Percentiles rank a stretch among this genome's conserved stretches.
These are phyloP conservation scores for Ammodytes dubius DNA, from an alignment of 2,113 vertebrate genomes.

Conservation along the genomic window DNA sequence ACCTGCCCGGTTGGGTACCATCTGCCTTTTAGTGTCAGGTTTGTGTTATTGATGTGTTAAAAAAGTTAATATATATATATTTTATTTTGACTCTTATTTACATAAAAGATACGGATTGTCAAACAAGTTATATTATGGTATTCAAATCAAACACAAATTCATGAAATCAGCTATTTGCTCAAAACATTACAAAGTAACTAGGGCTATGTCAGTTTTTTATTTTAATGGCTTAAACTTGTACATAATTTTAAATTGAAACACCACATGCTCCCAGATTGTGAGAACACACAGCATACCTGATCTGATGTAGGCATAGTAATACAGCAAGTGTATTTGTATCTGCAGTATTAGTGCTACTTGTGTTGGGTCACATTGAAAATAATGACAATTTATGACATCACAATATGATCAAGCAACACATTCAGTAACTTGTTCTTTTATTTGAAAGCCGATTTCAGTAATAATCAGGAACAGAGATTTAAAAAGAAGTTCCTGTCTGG, in stretches of 20 bases:
- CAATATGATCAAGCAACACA: conserved; percentile 14
- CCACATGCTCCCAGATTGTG: neutral
- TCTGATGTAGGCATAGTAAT: neutral
- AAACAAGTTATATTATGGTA: neutral
- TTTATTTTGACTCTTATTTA: too few relatives aligned
- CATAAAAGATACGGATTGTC: too few relatives aligned
- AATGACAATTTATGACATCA: neutral
- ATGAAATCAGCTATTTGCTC: neutral
- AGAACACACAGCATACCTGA: neutral
- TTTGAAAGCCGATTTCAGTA: conserved; percentile 43
- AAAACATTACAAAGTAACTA: neutral
- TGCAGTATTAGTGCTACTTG: neutral
- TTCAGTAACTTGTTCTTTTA: conserved; percentile 41
- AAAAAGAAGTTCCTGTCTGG: neutral
- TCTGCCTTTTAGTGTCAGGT: too few relatives aligned
- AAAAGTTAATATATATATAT: too few relatives aligned
- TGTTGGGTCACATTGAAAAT: neutral
- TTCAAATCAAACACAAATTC: neutral
- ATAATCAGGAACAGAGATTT: conserved; percentile 5
- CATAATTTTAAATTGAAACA: neutral
- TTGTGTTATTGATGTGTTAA: too few relatives aligned
- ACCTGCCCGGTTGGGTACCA: too few relatives aligned
- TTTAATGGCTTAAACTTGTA: neutral
- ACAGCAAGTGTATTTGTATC: neutral
- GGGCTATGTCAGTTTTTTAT: neutral